phyloP scores from a whole-genome alignment of 1,140 invertebrate genomes.

The Ceratina calcarata region DNA sequence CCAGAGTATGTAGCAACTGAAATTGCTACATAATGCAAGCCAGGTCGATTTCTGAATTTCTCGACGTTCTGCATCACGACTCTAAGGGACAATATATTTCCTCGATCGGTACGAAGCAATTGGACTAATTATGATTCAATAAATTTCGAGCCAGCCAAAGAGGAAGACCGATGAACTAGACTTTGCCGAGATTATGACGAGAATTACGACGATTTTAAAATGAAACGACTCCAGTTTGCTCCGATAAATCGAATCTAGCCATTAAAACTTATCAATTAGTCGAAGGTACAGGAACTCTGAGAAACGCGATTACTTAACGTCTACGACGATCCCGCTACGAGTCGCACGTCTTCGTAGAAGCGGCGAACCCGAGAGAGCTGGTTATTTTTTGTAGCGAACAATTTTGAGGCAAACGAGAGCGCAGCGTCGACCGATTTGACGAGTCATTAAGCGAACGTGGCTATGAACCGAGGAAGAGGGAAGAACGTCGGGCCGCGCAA shows the following conservation, averaged over 20 bases:
- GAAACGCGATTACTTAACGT: slow-evolving; percentile 4
- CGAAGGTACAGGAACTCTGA: too few species aligned
- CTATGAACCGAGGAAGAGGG: not conserved
- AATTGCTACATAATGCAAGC: slow-evolving; percentile 32
- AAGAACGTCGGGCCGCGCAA: not conserved
- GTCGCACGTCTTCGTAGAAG: not conserved
- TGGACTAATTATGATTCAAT: not conserved
- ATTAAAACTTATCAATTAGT: too few species aligned
- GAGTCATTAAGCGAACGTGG: slow-evolving; percentile 42
- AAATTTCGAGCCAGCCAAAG: too few species aligned
- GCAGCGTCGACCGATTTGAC: slow-evolving; percentile 39
- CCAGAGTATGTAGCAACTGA: slow-evolving; percentile 25
- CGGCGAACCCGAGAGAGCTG: slow-evolving; percentile 13
- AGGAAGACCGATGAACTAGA: too few species aligned
- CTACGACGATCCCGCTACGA: too few species aligned
- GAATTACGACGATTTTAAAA: too few species aligned
- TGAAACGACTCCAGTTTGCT: too few species aligned
- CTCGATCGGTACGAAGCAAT: not conserved
- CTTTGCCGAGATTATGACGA: too few species aligned
- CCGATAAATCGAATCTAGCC: too few species aligned
- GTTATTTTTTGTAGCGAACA: slow-evolving; percentile 25
- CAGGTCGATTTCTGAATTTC: slow-evolving; percentile 15
- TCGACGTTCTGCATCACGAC: too few species aligned
- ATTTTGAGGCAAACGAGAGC: not conserved
- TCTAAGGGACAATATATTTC: not conserved